Evolutionary conservation across 2,888 invertebrate species (phyloP).

Genomic region (Amblyteles armatorius): DNA sequence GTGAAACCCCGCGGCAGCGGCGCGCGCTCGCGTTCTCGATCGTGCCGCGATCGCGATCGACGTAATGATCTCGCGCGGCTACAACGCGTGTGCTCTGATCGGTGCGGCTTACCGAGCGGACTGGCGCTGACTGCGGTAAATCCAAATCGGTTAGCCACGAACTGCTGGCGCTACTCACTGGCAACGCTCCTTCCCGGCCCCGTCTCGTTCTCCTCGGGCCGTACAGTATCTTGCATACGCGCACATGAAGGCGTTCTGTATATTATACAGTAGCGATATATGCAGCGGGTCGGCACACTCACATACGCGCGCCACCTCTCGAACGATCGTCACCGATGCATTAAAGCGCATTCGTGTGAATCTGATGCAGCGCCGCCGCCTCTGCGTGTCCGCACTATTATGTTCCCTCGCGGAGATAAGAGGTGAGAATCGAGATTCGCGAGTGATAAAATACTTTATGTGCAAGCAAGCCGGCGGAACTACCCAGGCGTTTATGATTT

Average conservation of each 20-base stretch:
- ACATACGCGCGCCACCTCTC: not conserved
- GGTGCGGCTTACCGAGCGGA: conserved; percentile 75
- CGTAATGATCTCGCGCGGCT: conserved; percentile 51
- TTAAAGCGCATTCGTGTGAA: conserved; percentile 12
- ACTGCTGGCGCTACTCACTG: conserved; percentile 46
- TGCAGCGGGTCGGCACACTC: not conserved
- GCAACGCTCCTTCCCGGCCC: conserved; percentile 45
- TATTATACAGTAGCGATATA: conserved; percentile 15
- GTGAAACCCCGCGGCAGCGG: conserved; percentile 66
- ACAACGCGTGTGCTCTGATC: conserved; percentile 60
- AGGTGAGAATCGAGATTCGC: conserved; percentile 8
- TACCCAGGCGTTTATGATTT: not conserved
- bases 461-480: not conserved
- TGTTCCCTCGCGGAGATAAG: not conserved
- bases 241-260: not conserved
- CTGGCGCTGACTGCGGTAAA: conserved; percentile 76
- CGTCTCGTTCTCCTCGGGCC: conserved; percentile 36
- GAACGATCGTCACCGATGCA: conserved; percentile 20
- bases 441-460: not conserved
- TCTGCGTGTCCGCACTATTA: not conserved
- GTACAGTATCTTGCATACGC: conserved; percentile 15
- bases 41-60: conserved; percentile 67
- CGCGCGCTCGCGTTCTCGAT: conserved; percentile 71
- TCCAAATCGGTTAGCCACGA: conserved; percentile 72
- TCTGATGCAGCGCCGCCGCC: conserved; percentile 3